Conservation (phyloP, 2,797 vertebrate species). For the Microctenopoma stevenorrisi region DNA sequence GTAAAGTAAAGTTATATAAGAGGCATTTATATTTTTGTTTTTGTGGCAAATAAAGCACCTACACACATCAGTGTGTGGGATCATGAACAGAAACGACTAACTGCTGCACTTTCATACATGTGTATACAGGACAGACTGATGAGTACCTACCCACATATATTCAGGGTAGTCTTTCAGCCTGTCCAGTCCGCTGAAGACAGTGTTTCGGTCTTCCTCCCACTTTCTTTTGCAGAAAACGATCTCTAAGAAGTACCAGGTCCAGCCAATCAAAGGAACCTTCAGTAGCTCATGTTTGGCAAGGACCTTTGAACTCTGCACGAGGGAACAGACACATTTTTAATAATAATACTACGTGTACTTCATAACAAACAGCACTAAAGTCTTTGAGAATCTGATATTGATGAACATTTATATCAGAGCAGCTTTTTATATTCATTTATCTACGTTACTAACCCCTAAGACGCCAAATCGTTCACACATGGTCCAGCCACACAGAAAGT, state of each 20-base stretch:
- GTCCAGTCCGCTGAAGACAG: constrained; percentile 87
- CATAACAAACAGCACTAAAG: background rate
- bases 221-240: constrained; percentile 98
- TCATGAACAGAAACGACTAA: background rate
- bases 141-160: constrained; percentile 94
- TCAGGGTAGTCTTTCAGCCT: constrained; percentile 94
- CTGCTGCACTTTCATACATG: background rate
- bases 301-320: constrained; percentile 94
- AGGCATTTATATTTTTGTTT: too few species aligned
- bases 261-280: constrained; percentile 96
- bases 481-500: constrained; percentile 99
- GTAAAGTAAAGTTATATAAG: too few species aligned
- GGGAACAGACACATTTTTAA: background rate
- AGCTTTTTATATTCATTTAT: background rate
- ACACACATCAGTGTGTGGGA: background rate
- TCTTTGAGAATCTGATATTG: background rate
- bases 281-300: constrained; percentile 96
- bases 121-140: background rate
- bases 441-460: constrained; percentile 88
- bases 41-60: background rate
- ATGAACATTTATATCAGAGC: background rate
- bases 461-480: constrained; percentile 96
- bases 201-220: constrained; percentile 96
- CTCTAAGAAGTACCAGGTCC: constrained; percentile 99
- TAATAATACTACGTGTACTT: background rate